A percentile compares a stretch with the other conserved stretches of the same genome.
phyloP scores from a whole-genome alignment of 1,140 invertebrate species.

The Leptonema lineaticorne region DNA sequence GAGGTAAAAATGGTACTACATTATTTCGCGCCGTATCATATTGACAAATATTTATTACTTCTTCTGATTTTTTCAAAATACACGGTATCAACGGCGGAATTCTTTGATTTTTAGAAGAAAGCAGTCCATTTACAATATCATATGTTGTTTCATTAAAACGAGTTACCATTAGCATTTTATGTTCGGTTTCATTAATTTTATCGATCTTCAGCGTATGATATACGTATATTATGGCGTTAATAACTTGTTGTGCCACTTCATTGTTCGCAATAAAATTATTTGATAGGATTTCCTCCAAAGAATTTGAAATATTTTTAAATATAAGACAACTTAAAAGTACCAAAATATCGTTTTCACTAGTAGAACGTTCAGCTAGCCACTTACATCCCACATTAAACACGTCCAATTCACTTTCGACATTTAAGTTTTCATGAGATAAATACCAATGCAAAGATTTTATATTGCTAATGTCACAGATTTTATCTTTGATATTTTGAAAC shows the following conservation, averaged over 20 bases:
- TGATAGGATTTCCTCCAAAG: constrained; percentile 22
- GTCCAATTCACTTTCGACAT: constrained; percentile 29
- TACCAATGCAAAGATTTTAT: constrained; percentile 32
- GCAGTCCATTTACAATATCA: constrained; percentile 27
- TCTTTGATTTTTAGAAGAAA: constrained; percentile 25
- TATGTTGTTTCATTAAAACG: constrained; percentile 14
- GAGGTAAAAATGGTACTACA: constrained; percentile 22
- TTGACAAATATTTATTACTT: constrained; percentile 12
- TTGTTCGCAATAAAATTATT: constrained; percentile 15
- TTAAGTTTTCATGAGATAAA: constrained; percentile 36
- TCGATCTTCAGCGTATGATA: not conserved
- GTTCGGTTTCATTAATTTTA: not conserved
- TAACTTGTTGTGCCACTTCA: constrained; percentile 16
- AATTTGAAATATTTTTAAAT: constrained; percentile 24
- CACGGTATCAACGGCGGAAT: constrained; percentile 22
- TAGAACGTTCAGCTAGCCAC: constrained; percentile 24
- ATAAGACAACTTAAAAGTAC: constrained; percentile 36
- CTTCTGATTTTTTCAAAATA: constrained; percentile 14
- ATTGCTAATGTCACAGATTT: constrained; percentile 23
- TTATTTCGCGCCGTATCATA: constrained; percentile 21
- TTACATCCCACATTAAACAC: constrained; percentile 33
- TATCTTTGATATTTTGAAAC: constrained; percentile 26
- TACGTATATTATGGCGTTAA: constrained; percentile 23
- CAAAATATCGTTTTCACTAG: constrained; percentile 16
- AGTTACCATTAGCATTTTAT: not conserved